Conservation (phyloP, 2,797 vertebrate genomes). For the Nyctibius grandis region DNA sequence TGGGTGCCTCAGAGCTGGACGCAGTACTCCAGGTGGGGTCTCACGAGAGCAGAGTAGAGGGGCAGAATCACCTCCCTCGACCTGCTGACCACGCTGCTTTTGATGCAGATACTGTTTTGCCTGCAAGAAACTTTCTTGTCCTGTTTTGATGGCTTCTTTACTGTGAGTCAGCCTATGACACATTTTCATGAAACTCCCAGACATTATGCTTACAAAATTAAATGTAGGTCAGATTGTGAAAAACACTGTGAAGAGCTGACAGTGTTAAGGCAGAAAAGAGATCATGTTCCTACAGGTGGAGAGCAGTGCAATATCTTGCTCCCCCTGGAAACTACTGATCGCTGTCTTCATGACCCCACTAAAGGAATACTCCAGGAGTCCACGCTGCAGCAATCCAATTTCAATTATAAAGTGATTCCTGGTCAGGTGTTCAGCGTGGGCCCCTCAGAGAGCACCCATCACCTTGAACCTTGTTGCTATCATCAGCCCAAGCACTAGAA, state of each 20-base stretch:
- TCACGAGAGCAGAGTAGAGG: no score
- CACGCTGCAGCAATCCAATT: not conserved
- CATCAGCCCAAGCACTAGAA: not conserved
- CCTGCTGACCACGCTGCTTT: no score
- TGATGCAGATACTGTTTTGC: not conserved
- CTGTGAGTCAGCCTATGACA: constrained; percentile 36
- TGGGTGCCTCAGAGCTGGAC: no score
- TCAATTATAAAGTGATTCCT: not conserved
- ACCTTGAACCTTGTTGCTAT: not conserved
- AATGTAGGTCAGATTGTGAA: constrained; percentile 33
- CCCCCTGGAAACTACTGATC: not conserved
- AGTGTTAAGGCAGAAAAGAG: not conserved
- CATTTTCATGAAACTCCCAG: constrained; percentile 20
- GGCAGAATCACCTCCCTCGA: no score
- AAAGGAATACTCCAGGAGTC: not conserved
- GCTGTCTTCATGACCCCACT: rapidly evolving
- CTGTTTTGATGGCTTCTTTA: not conserved
- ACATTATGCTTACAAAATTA: not conserved
- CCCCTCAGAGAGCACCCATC: not conserved
- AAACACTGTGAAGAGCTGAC: not conserved
- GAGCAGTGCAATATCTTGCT: not conserved
- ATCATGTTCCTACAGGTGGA: not conserved
- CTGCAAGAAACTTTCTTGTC: not conserved
- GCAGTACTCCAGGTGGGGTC: no score
- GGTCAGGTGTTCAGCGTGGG: rapidly evolving